Evolutionary conservation across 2,113 vertebrate species (phyloP), one percentile per base, ranked within the genome.

Genomic region (Siphamia tubifer): DNA sequence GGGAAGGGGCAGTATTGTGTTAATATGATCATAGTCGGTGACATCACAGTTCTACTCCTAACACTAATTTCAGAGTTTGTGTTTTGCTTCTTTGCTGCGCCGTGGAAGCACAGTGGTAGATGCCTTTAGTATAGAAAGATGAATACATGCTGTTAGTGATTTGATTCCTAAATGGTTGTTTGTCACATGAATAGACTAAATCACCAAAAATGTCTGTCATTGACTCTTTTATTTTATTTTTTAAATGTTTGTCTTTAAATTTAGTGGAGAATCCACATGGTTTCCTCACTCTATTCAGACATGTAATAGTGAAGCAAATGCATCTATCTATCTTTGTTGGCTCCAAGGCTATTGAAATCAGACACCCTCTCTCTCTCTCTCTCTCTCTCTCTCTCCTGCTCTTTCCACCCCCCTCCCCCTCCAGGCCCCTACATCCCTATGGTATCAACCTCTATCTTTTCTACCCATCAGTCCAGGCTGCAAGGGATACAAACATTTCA

Each of bases 271-370:
- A 0, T 58, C 43, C 8, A n/a, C 15, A 8, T 1, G 6, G 34
- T 15, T 0, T 8, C 24, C 32, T 30, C 39, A 7, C 2, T 4
- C 19, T 23, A 28, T 45, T 47, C 13, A 31, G 6, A 56, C 28
- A 23, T 21, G 47, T 47, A 34, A 8, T 11, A 9, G 11, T 6
- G 15, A 28, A 19, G 34, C 17, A n/a, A 15, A 28, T 38, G 39
- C 30, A 25, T 54, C 44, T 39, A 9, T 70, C 11, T 12, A 2
- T 68, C 58, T 73, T 30, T 28, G 34, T 45, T 77, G 55, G 60
- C 56, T 66, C 15, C 13, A 65, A 74, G 73, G 39, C 56, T 36
- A 1, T 38, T 77, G 68, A 83, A 68, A 65, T 72, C 13, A 0
- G 30, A 43, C 40, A 34, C 12, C 32, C 8, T 17, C 36, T 40